Conservation (phyloP, 2,797 vertebrate species). For the Siniperca undulata region DNA sequence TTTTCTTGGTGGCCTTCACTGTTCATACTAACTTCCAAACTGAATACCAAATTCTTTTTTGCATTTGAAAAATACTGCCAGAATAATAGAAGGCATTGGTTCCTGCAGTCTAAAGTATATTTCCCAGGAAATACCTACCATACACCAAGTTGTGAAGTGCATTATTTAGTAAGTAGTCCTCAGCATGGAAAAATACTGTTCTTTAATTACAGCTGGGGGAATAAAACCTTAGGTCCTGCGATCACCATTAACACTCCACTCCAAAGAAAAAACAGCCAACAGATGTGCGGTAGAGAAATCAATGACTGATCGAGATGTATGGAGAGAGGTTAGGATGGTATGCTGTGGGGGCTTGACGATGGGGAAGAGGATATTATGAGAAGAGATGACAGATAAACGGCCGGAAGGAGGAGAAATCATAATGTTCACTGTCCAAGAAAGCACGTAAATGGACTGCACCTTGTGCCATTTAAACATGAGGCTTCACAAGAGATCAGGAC, state of each 20-base stretch:
- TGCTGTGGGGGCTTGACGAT: not conserved
- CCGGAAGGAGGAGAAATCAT: constrained; percentile 5
- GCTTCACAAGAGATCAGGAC: not conserved
- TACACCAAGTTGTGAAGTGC: not conserved
- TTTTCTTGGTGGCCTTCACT: not conserved
- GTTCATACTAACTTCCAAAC: not conserved
- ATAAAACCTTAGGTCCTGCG: constrained; percentile 8
- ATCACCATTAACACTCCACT: constrained; percentile 6
- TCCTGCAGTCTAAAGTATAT: not conserved
- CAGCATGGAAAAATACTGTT: not conserved
- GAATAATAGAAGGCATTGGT: not conserved
- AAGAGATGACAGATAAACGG: constrained; percentile 22
- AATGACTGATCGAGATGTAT: constrained; percentile 60
- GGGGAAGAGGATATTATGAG: not conserved
- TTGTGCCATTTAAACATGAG: not conserved
- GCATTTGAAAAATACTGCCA: not conserved
- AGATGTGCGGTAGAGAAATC: constrained; percentile 59
- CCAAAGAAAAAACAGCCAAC: constrained; percentile 37
- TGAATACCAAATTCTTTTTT: not conserved
- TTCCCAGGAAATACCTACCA: not conserved
- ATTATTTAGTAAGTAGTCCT: not conserved
- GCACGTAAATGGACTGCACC: constrained; percentile 1
- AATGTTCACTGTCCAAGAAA: not conserved
- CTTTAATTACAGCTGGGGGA: constrained; percentile 20
- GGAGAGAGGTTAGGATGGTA: constrained; percentile 37